phyloP scores from a whole-genome alignment of 2,113 vertebrate species.

The Myotis yumanensis region DNA sequence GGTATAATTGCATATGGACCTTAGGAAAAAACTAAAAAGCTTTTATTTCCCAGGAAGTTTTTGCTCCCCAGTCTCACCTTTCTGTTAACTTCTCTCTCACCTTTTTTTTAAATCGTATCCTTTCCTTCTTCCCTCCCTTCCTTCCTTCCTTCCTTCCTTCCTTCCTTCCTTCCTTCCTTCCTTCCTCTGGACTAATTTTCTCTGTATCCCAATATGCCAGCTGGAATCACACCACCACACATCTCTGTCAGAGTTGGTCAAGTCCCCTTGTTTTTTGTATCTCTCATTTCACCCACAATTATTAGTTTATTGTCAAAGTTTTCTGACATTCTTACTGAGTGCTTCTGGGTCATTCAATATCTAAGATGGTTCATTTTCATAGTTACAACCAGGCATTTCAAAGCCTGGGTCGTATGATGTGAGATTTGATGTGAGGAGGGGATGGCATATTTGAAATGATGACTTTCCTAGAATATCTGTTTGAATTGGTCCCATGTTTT shows the following conservation, averaged over 20 bases:
- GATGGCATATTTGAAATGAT: neutral
- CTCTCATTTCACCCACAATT: neutral
- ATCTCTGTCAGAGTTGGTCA: neutral
- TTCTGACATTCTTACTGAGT: neutral
- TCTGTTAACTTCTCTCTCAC: neutral
- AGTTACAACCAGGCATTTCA: neutral
- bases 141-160: too few relatives aligned
- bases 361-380: neutral
- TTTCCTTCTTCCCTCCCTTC: too few relatives aligned
- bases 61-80: neutral
- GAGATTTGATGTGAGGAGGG: neutral
- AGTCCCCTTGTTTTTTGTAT: neutral
- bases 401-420: neutral
- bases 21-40: neutral
- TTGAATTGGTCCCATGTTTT: neutral
- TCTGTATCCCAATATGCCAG: neutral
- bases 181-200: neutral
- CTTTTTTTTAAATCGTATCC: too few relatives aligned
- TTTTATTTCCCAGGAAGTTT: neutral
- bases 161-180: neutral
- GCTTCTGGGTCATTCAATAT: neutral
- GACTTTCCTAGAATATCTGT: fast-evolving
- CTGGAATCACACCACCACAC: neutral
- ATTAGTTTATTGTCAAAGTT: neutral
- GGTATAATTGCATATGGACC: neutral